Evolutionary conservation across 1,140 invertebrate genomes (phyloP).

Genomic region (Drosophila pseudoobscura): DNA sequence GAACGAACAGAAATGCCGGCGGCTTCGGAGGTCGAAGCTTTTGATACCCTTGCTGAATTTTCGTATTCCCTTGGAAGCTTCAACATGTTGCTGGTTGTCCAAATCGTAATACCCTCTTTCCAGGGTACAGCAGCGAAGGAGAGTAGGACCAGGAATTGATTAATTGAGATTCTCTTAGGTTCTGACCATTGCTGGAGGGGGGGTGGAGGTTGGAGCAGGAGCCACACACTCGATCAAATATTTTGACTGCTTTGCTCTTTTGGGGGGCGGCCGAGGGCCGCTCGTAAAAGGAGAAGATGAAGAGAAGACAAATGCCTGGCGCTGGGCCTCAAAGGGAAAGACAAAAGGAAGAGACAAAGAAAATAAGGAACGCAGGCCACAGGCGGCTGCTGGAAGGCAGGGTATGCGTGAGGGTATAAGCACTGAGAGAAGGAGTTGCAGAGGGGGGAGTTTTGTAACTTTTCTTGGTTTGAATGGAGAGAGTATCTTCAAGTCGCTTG

Average conservation of each 20-base stretch:
- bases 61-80: too few relatives aligned
- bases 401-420: not conserved
- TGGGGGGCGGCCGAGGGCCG: not conserved
- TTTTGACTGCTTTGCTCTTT: slow-evolving; percentile 53
- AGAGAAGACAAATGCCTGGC: slow-evolving; percentile 44
- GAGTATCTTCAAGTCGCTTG: not conserved
- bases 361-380: slow-evolving; percentile 1
- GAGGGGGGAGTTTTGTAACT: not conserved
- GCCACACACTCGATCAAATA: slow-evolving; percentile 65
- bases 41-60: too few relatives aligned
- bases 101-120: not conserved
- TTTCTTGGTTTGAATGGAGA: not conserved
- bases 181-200: slow-evolving; percentile 19
- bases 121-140: slow-evolving; percentile 22
- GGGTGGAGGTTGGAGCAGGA: slow-evolving; percentile 5
- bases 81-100: too few relatives aligned
- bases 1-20: too few relatives aligned
- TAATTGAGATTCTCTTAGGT: slow-evolving; percentile 48
- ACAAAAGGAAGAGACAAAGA: not conserved
- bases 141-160: slow-evolving; percentile 59
- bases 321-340: slow-evolving; percentile 15
- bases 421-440: not conserved
- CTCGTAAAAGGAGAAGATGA: not conserved
- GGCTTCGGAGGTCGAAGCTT: too few relatives aligned
- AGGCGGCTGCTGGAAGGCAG: not conserved